Evolutionary conservation across 1,140 invertebrate species (phyloP), one percentile per base, ranked within the genome.

Genomic region (Phthorimaea operculella): DNA sequence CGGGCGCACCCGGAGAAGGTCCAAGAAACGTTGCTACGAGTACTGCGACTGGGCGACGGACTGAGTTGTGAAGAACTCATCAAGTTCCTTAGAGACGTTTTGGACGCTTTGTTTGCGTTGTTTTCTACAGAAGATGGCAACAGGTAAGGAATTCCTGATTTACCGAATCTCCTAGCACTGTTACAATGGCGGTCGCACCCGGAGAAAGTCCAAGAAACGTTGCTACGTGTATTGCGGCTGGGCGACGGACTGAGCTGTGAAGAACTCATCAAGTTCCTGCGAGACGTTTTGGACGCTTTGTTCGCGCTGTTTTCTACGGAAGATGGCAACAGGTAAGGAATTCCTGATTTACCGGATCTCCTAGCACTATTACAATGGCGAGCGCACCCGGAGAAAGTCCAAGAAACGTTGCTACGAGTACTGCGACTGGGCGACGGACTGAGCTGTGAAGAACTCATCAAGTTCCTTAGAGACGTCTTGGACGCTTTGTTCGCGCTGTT

Each of bases 401-500:
- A 93, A 56, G 93, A 96, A 50, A 96, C 95, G 0, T 79, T 98
- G 7, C 89, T 92, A 1, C 88, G 93, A 55, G 91, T 98, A 4
- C 78, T 96, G 51, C 88, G 91, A 1, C 75, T 98, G 0, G 89
- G 89, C 0, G 92, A 95, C 66, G 89, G 91, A 0, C 79, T 98
- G 4, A 89, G 89, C 16, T 92, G 94, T 67, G 96, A 97, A 74
- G 96, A 98, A 80, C 86, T 97, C n/a, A 95, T 98, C 0, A 98
- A 98, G 83, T 99, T 99, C 84, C 86, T 99, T 1, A 95, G 98
- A 77, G 97, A 99, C 76, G 94, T 98, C 15, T 83, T 99, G 1
- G 98, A 99, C 76, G 95, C 96, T 0, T 78, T 99, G 0, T 99
- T 98, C 75, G 93, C 94, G 12, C 92, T 98, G 87, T 97, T 98